These are phyloP conservation scores for Pipistrellus nathusii DNA, from an alignment of 2,797 vertebrate genomes.

Conservation along the genomic window DNA sequence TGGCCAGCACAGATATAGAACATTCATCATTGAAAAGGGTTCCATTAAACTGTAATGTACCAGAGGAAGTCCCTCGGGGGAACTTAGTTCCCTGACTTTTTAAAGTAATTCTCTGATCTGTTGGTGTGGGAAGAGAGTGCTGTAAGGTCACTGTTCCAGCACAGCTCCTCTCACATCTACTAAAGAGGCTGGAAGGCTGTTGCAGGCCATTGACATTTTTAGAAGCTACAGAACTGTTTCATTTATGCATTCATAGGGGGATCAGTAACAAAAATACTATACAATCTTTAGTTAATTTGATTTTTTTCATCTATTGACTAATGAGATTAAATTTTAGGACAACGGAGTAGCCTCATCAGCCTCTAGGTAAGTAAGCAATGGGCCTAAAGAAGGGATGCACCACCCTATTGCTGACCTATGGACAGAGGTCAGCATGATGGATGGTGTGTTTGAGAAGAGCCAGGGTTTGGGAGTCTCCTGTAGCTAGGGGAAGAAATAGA, in stretches of 20 bases:
- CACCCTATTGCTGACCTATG: background rate
- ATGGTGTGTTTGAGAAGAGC: background rate
- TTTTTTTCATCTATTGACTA: background rate
- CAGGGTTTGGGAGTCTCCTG: background rate
- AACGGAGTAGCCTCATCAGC: background rate
- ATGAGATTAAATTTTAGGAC: background rate
- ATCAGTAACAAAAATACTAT: background rate
- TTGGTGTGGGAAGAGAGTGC: background rate
- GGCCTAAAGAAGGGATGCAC: background rate
- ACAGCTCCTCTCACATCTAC: background rate
- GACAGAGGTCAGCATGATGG: accelerated
- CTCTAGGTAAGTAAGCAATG: background rate
- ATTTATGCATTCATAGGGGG: background rate
- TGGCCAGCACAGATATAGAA: background rate
- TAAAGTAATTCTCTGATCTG: background rate
- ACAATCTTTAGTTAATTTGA: background rate
- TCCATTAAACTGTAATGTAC: background rate
- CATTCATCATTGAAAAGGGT: background rate
- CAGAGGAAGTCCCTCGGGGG: background rate
- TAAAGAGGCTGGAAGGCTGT: background rate
- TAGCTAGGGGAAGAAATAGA: background rate
- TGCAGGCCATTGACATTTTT: background rate
- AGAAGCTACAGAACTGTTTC: background rate
- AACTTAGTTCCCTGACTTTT: slow-evolving; percentile 4
- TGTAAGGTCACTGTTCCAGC: background rate